phyloP scores from a whole-genome alignment of 2,888 invertebrate genomes.

The Ormia ochracea region DNA sequence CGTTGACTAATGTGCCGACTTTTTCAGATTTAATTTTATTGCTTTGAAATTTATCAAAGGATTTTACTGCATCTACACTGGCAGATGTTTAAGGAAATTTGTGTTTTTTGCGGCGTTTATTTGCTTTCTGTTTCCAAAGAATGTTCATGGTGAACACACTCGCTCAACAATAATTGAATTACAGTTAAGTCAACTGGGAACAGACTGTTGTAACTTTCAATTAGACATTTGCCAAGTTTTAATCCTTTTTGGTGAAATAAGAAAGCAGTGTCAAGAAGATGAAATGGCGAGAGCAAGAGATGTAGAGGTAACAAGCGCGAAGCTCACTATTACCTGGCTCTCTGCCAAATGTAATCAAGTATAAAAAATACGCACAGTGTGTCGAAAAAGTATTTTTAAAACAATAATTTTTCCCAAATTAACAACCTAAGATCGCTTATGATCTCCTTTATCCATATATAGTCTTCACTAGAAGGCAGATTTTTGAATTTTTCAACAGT shows the following conservation, averaged over 20 bases:
- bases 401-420: too few species aligned
- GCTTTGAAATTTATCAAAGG: too few species aligned
- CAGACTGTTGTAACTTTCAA: conserved; percentile 54
- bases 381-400: too few species aligned
- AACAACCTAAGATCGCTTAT: too few species aligned
- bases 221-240: conserved; percentile 56
- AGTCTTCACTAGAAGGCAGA: too few species aligned
- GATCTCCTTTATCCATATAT: too few species aligned
- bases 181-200: conserved; percentile 46
- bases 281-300: neutral
- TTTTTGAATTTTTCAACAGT: too few species aligned
- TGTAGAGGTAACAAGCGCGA: conserved; percentile 29
- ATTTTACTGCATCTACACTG: too few species aligned
- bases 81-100: neutral
- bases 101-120: neutral
- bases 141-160: neutral
- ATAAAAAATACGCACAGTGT: too few species aligned
- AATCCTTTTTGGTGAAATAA: conserved; percentile 44
- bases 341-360: conserved; percentile 49
- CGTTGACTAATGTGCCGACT: too few species aligned
- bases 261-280: neutral
- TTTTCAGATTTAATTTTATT: too few species aligned
- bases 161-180: conserved; percentile 42
- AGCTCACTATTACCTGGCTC: conserved; percentile 45
- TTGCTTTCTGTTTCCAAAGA: neutral